phyloP scores from a whole-genome alignment of 2,888 invertebrate species.

The Theretra japonica region DNA sequence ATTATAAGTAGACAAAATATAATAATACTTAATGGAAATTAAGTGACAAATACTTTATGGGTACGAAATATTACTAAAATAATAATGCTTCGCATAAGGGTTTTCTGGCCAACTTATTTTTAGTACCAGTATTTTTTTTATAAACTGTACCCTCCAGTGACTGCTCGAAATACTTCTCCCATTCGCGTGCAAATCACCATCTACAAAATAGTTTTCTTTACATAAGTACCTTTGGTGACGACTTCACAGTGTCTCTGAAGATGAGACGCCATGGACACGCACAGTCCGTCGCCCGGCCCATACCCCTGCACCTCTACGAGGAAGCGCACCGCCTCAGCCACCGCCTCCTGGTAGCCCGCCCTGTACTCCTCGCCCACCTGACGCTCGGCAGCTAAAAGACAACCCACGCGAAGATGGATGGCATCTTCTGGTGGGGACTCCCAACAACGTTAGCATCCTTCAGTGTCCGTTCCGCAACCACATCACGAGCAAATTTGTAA shows the following conservation, averaged over 20 bases:
- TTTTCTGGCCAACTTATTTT: too few relatives aligned
- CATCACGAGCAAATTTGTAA: slow-evolving; percentile 47
- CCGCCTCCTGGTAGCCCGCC: slow-evolving; percentile 95
- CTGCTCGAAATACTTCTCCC: too few relatives aligned
- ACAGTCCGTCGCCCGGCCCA: slow-evolving; percentile 91
- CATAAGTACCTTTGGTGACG: slow-evolving; percentile 79
- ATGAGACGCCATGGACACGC: slow-evolving; percentile 91
- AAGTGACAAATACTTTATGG: too few relatives aligned
- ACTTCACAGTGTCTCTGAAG: slow-evolving; percentile 92
- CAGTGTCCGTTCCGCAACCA: slow-evolving; percentile 45
- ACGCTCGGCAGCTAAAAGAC: slow-evolving; percentile 72
- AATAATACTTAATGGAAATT: too few relatives aligned
- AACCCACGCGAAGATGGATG: slow-evolving; percentile 66
- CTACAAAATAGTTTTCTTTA: neutral
- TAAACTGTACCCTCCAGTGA: too few relatives aligned
- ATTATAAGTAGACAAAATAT: too few relatives aligned
- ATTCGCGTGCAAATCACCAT: neutral
- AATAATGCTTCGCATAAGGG: too few relatives aligned
- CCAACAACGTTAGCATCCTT: slow-evolving; percentile 66
- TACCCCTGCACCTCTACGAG: slow-evolving; percentile 94
- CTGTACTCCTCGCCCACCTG: slow-evolving; percentile 82
- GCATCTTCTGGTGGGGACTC: slow-evolving; percentile 64
- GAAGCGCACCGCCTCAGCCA: slow-evolving; percentile 95
- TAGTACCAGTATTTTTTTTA: too few relatives aligned
- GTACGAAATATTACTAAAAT: too few relatives aligned